These are phyloP conservation scores for Dryoscopus gambensis DNA, from an alignment of 2,113 vertebrate genomes.

Conservation along the genomic window DNA sequence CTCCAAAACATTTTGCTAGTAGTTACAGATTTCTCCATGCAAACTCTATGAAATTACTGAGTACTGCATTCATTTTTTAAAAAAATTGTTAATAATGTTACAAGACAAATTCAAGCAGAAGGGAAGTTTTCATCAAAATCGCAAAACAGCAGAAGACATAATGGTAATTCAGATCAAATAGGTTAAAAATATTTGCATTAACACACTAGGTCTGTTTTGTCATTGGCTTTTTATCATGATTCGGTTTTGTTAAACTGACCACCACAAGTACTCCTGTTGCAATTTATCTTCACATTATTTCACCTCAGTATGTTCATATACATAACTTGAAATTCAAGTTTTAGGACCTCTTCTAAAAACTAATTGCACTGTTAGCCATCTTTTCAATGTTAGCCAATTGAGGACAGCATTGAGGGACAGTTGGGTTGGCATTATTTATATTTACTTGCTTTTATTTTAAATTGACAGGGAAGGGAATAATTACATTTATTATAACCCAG, in stretches of 20 bases:
- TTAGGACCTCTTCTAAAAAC: neutral
- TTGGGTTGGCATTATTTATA: constrained; percentile 12
- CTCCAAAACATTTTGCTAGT: neutral
- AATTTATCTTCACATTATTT: neutral
- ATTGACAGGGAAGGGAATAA: constrained; percentile 15
- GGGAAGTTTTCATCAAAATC: neutral
- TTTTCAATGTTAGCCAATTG: neutral
- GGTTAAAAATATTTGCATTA: neutral
- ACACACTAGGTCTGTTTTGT: neutral
- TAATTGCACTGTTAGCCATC: neutral
- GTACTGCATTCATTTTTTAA: neutral
- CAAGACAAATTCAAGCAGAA: neutral
- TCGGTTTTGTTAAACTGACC: neutral
- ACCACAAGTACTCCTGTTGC: neutral
- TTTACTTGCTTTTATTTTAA: constrained; percentile 27
- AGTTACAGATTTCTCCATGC: neutral
- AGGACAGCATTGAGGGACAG: neutral
- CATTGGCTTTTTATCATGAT: neutral
- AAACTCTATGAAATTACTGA: neutral
- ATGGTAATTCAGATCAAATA: neutral
- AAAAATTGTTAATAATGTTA: neutral
- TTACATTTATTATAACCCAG: constrained; percentile 43
- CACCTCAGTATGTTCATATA: neutral
- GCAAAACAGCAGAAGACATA: neutral
- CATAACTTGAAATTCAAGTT: constrained; percentile 45